Evolutionary conservation across 1,140 invertebrate genomes (phyloP).

Genomic region (Carposina sasakii): DNA sequence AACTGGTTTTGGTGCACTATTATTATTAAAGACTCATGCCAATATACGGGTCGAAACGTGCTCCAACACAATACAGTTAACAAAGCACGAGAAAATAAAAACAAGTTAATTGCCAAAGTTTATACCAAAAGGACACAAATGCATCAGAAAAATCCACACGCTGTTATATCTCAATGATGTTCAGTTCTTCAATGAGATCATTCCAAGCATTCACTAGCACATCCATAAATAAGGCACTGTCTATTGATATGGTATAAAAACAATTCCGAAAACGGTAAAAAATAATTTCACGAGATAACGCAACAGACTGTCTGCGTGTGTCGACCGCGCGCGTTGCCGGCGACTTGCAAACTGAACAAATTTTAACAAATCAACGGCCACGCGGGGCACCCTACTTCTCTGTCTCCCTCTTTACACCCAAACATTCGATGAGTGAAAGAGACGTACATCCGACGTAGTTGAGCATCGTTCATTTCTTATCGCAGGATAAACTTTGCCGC

Average conservation of each 20-base stretch:
- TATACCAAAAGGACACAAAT: constrained; percentile 70
- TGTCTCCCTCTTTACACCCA: constrained; percentile 52
- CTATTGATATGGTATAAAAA: constrained; percentile 44
- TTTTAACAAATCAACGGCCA: constrained; percentile 63
- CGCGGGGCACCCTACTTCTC: constrained; percentile 59
- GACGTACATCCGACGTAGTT: constrained; percentile 36
- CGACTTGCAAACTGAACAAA: constrained; percentile 69
- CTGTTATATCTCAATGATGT: constrained; percentile 42
- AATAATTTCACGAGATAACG: constrained; percentile 58
- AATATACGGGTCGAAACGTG: constrained; percentile 61
- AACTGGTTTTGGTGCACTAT: constrained; percentile 69
- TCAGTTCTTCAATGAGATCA: constrained; percentile 34
- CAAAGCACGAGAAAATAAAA: constrained; percentile 39
- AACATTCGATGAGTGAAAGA: constrained; percentile 39
- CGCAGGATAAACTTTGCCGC: constrained; percentile 64
- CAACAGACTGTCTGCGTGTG: constrained; percentile 55
- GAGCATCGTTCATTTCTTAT: constrained; percentile 48
- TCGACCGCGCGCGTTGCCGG: constrained; percentile 61
- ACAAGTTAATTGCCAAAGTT: constrained; percentile 44
- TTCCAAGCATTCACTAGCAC: constrained; percentile 63
- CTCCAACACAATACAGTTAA: constrained; percentile 48
- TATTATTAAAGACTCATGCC: constrained; percentile 71
- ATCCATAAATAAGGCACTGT: constrained; percentile 65
- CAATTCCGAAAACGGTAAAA: constrained; percentile 42
- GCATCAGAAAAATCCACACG: constrained; percentile 50